Base-by-base conservation (phyloP, 92 coral and sea anemone genomes). In the Pocillopora meandrina region DNA sequence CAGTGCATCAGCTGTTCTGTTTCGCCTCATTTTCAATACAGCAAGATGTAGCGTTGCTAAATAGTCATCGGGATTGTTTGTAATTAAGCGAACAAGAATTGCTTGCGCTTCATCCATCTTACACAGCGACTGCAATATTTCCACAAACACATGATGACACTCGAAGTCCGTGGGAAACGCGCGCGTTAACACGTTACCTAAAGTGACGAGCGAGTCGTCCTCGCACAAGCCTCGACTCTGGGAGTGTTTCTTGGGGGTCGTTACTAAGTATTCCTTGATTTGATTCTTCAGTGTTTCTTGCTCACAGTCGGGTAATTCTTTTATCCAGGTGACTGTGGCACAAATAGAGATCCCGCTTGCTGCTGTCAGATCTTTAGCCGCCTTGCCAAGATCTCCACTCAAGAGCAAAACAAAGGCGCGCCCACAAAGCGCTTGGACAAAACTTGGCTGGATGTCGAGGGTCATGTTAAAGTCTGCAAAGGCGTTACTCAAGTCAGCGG, bases 21-120 rank as follows among this genome's bases (percentile, higher is more conserved):
- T 92, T 65, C 87, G 87, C 73, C 92, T 89, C 81, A 95, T 72
- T 80, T 92, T 91, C 60, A 95, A 93, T 49, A 95, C 90, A 18
- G 98, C 95, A 56, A 94, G 93, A 69, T 93, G 92, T 11, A 95
- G 84, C 18, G 79, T 81, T 35, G 93, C 92, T 56, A 92, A 80
- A 61, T 82, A 89, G 36, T 92, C 93, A 73, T 86, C 89, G 18
- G 98, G 98, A 62, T 89, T 85, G 68, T 81, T 87, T 72, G 86
- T 87, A 52, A 94, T 80, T 65, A 94, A 85, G 12, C 98, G 91
- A 20, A 92, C 87, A 14, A 95, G 90, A 66, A 95, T 91, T 42
- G 98, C 93, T 65, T 92, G 97, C 49, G 98, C 98, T 71, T 94
- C 98, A 69, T 95, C 98, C 47, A 82, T 59, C 80, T 90, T 94